Percentiles rank a stretch among this genome's conserved stretches.
Evolutionary conservation across 2,797 vertebrate species (phyloP).

Genomic region (Okamejei kenojei): DNA sequence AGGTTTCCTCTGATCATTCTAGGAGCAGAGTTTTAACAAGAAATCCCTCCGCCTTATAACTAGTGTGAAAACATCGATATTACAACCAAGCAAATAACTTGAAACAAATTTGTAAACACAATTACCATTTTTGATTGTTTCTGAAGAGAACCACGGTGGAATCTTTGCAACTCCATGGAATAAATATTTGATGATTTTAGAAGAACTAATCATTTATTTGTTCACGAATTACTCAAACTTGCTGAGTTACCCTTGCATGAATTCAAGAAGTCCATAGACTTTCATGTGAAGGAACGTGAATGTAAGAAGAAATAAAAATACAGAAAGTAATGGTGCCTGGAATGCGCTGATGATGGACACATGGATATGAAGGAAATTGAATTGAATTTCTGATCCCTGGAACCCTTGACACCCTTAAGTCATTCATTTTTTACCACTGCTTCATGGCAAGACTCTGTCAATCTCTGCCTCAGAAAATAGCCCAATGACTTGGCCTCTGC

Average conservation of each 20-base stretch:
- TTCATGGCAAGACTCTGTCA: too few relatives aligned
- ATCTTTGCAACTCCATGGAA: neutral
- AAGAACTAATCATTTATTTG: neutral
- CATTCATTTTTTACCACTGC: too few relatives aligned
- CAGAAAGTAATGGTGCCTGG: too few relatives aligned
- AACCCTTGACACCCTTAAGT: too few relatives aligned
- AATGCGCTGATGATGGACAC: too few relatives aligned
- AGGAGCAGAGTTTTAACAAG: neutral
- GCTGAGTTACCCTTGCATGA: neutral
- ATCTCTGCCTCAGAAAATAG: too few relatives aligned
- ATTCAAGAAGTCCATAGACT: neutral
- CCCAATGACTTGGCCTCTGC: too few relatives aligned
- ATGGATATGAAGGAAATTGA: too few relatives aligned
- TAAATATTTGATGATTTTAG: neutral
- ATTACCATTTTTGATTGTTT: neutral
- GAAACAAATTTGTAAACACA: neutral
- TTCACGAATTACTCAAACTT: neutral
- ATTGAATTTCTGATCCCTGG: too few relatives aligned
- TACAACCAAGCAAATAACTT: neutral
- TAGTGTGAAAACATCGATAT: neutral
- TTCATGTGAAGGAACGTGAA: neutral
- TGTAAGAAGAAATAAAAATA: neutral
- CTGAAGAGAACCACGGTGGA: neutral
- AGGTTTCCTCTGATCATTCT: neutral
- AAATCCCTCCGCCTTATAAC: neutral